phyloP scores from a whole-genome alignment of 2,797 vertebrate species.

The Platyrinchus mystaceus region DNA sequence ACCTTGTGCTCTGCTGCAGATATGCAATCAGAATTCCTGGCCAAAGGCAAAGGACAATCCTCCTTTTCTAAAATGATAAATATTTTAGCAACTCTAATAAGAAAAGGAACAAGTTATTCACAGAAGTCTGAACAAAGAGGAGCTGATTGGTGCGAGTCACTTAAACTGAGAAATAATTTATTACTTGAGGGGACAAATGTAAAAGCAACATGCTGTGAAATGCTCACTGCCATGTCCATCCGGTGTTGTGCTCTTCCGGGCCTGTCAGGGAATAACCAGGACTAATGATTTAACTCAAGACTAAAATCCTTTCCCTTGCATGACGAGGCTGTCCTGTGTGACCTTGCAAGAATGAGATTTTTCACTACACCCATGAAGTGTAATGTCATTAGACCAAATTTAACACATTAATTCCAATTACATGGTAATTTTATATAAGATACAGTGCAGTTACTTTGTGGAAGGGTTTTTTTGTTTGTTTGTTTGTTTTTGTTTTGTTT shows the following conservation, averaged over 20 bases:
- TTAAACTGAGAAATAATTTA: neutral
- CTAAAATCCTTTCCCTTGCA: neutral
- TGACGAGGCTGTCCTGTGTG: neutral
- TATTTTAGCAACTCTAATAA: neutral
- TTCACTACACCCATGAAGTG: neutral
- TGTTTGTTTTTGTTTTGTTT: neutral
- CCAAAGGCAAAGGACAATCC: neutral
- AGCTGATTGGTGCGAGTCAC: neutral
- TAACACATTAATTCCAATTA: neutral
- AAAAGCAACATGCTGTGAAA: neutral
- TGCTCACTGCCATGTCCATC: neutral
- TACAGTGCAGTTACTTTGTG: neutral
- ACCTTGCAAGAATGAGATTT: neutral
- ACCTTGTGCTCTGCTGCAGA: neutral
- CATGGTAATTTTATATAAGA: neutral
- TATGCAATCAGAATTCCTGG: neutral
- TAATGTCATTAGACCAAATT: neutral
- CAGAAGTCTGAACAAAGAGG: neutral
- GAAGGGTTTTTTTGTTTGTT: neutral
- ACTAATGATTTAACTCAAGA: neutral
- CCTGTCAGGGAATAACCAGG: neutral
- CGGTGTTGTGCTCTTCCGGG: neutral
- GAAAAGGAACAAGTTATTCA: neutral
- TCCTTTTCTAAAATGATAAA: neutral
- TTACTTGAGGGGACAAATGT: neutral